Conservation (phyloP, 2,888 invertebrate genomes). For the Laothoe populi region DNA sequence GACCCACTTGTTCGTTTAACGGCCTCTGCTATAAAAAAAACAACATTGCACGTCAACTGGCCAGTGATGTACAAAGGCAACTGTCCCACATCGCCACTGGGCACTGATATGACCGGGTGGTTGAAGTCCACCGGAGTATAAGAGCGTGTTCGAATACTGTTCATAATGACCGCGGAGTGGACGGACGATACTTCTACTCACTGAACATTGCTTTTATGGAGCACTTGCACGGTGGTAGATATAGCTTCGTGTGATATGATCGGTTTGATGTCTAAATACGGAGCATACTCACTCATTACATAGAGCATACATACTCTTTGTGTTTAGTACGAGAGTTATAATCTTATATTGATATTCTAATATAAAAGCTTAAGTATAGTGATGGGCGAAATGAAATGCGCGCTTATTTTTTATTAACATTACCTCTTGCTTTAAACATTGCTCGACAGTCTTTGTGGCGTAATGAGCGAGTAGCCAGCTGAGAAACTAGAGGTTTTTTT, state of each 20-base stretch:
- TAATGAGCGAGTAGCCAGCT: no score
- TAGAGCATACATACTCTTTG: no score
- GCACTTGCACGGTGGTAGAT: not conserved
- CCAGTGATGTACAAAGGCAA: not conserved
- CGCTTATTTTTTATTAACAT: no score
- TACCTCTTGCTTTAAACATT: no score
- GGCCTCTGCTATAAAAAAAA: not conserved
- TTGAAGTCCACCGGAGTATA: not conserved
- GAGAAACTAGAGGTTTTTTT: no score
- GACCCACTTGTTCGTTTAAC: no score
- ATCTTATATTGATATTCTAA: no score
- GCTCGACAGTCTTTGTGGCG: no score
- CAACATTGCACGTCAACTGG: not conserved
- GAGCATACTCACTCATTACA: no score
- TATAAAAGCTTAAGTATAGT: no score
- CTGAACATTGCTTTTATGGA: slow-evolving; percentile 2
- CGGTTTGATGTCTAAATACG: not conserved
- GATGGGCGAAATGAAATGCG: no score
- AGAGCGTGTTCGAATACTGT: slow-evolving; percentile 3
- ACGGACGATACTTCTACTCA: not conserved
- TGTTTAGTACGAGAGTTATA: no score
- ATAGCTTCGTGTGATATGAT: not conserved
- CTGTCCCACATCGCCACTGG: not conserved
- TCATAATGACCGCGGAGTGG: not conserved
- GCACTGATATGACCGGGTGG: not conserved